Evolutionary conservation across 2,797 vertebrate species (phyloP), one percentile per base, ranked within the genome.

Genomic region (Centropyge bicolor): DNA sequence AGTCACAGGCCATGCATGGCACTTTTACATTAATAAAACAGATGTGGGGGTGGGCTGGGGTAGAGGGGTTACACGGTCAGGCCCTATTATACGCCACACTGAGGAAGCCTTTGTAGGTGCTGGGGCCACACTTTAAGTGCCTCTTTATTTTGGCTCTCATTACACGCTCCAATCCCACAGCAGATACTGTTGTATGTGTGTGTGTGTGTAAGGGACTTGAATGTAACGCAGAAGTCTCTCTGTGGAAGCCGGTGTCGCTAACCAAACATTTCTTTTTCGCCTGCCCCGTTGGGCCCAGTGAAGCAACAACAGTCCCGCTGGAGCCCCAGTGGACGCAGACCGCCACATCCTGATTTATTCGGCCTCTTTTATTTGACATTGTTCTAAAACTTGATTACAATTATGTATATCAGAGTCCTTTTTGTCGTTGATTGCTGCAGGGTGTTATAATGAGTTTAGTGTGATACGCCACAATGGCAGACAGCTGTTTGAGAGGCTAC

Each of bases 21-120:
- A 94, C 86, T 92, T 92, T 95, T 95, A 94, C 94, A 95, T 97
- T 96, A 96, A 96, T 96, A 97, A 96, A 95, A 94, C 94, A 94
- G 95, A 95, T 94, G 91, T 83, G 88, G 91, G 94, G 84, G 71
- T 79, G 82, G 80, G 70, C 66, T 63, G 36, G 92, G 92, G 92
- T 88, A 85, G 84, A 86, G 90, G 92, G 95, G 94, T 94, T 93
- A 86, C 93, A 94, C 91, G 80, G 89, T 91, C 90, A 91, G 91
- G 86, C 83, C 82, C 78, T 91, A 96, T 95, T 94, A 94, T 92
- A 93, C 86, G 85, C 89, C 94, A 89, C 91, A 92, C 92, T 93
- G 88, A 93, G 88, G 86, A 93, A 89, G 89, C 90, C 91, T 94
- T 95, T 95, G 94, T 96, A 89, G 92, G 84, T 87, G 86, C 88